phyloP scores from a whole-genome alignment of 2,888 invertebrate genomes.

The Allophyes oxyacanthae region DNA sequence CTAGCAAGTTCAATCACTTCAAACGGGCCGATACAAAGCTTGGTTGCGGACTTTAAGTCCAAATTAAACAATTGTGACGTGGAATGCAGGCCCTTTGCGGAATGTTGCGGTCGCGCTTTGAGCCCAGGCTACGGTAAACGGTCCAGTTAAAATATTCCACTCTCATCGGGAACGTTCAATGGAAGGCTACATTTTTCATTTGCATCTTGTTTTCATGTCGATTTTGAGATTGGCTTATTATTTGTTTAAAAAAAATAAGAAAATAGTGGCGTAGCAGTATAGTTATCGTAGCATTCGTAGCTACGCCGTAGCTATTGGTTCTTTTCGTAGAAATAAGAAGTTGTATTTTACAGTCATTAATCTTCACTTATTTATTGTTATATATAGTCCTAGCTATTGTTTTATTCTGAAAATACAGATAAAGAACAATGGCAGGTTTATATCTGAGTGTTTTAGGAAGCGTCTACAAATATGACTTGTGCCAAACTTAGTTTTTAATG shows the following conservation, averaged over 20 bases:
- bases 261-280: no score
- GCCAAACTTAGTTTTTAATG: no score
- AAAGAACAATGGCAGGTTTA: no score
- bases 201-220: neutral
- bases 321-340: no score
- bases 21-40: conserved; percentile 23
- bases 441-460: no score
- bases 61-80: conserved; percentile 57
- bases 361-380: no score
- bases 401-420: no score
- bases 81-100: conserved; percentile 59
- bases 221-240: neutral
- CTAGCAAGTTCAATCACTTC: conserved; percentile 25
- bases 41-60: conserved; percentile 23
- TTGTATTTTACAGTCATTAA: no score
- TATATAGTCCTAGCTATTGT: no score
- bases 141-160: conserved; percentile 56
- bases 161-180: conserved; percentile 38
- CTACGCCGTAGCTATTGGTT: no score
- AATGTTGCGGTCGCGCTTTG: conserved; percentile 65
- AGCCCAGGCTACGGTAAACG: conserved; percentile 49
- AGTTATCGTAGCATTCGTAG: no score
- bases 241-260: neutral
- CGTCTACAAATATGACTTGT: no score
- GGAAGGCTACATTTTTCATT: conserved; percentile 8